phyloP scores from a whole-genome alignment of 2,888 invertebrate genomes.

The Drosophila kambysellisi region DNA sequence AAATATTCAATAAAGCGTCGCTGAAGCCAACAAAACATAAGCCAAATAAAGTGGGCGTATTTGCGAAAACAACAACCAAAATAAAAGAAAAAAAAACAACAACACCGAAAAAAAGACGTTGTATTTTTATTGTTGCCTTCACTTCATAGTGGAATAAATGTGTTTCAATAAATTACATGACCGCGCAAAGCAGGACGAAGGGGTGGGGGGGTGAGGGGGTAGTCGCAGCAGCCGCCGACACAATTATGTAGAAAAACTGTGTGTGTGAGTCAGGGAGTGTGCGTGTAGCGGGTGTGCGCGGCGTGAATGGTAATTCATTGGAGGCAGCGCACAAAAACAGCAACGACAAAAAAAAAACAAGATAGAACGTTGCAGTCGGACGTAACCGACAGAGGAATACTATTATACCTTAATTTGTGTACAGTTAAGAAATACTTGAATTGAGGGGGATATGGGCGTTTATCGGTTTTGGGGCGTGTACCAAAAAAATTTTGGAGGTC shows the following conservation, averaged over 20 bases:
- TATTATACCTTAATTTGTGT: too few species aligned
- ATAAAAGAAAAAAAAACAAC: constrained; percentile 26
- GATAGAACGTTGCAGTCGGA: too few species aligned
- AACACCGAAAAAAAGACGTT: constrained; percentile 7
- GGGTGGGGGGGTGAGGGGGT: too few species aligned
- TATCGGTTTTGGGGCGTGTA: too few species aligned
- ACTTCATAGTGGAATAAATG: constrained; percentile 71
- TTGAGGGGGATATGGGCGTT: too few species aligned
- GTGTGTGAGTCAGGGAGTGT: constrained; percentile 10
- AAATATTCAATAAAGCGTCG: constrained; percentile 69
- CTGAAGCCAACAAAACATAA: constrained; percentile 35
- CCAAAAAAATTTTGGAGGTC: too few species aligned
- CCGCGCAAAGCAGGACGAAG: constrained; percentile 36
- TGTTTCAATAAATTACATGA: constrained; percentile 79
- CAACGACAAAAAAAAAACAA: constrained; percentile 42
- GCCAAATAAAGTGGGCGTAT: constrained; percentile 47
- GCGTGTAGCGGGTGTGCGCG: constrained; percentile 22
- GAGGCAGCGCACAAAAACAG: constrained; percentile 57
- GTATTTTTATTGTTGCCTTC: constrained; percentile 35
- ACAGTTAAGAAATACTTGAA: too few species aligned
- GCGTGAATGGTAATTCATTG: constrained; percentile 62
- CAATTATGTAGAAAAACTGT: constrained; percentile 60
- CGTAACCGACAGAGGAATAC: too few species aligned
- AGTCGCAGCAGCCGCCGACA: constrained; percentile 29
- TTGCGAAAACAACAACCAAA: constrained; percentile 28